Evolutionary conservation across 2,888 invertebrate species (phyloP).

Genomic region (Sesia apiformis): DNA sequence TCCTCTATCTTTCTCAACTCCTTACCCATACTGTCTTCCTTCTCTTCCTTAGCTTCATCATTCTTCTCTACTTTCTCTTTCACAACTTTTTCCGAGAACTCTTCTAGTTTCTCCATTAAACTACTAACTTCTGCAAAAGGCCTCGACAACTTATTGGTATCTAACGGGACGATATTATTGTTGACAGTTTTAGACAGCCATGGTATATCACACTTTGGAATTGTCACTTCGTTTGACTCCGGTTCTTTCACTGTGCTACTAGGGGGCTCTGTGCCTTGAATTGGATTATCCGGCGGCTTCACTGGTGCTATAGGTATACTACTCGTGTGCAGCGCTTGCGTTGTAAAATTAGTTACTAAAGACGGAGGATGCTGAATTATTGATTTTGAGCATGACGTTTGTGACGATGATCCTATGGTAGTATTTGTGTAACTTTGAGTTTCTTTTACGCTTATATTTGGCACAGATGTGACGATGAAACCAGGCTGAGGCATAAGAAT

Average conservation of each 20-base stretch:
- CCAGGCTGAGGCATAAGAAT: constrained; percentile 64
- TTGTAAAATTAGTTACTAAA: constrained; percentile 46
- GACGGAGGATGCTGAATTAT: constrained; percentile 53
- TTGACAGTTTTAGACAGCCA: constrained; percentile 68
- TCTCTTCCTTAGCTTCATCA: constrained; percentile 25
- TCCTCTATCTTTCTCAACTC: constrained; percentile 48
- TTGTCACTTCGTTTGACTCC: constrained; percentile 36
- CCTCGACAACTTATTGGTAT: constrained; percentile 51
- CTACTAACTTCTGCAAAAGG: constrained; percentile 60
- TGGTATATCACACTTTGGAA: constrained; percentile 60
- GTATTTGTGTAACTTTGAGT: constrained; percentile 59
- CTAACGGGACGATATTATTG: constrained; percentile 57
- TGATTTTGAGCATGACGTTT: constrained; percentile 47
- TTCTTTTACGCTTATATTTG: constrained; percentile 67
- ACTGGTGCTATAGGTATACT: constrained; percentile 66
- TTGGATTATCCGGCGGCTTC: constrained; percentile 64
- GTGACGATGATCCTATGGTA: constrained; percentile 36
- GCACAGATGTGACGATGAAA: constrained; percentile 69
- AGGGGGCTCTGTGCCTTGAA: constrained; percentile 64
- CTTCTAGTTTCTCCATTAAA: constrained; percentile 40
- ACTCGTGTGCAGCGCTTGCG: constrained; percentile 51
- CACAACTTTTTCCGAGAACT: constrained; percentile 20
- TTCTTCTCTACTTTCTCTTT: constrained; percentile 14
- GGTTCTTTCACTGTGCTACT: constrained; percentile 62
- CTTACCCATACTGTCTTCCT: constrained; percentile 25